Conservation (phyloP, 2,888 invertebrate species). For the Anagyrus pseudococci region DNA sequence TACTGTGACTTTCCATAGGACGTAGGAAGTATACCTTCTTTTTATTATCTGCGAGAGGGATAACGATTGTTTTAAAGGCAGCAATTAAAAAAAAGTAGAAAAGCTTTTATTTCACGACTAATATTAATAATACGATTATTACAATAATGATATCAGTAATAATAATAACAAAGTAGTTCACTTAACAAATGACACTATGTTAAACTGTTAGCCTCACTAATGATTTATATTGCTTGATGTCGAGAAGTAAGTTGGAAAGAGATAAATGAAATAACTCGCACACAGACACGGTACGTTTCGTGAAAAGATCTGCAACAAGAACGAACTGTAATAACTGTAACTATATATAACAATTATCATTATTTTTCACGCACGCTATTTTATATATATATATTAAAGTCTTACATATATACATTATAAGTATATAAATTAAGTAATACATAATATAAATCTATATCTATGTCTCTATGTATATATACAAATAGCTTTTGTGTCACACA, state of each 20-base stretch:
- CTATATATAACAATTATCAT: constrained; percentile 29
- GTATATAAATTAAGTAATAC: background rate
- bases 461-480: constrained; percentile 10
- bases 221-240: constrained; percentile 23
- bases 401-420: constrained; percentile 10
- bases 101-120: constrained; percentile 27
- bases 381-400: constrained; percentile 27
- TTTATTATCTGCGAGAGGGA: background rate
- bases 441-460: constrained; percentile 16
- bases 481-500: constrained; percentile 56
- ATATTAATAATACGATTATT: constrained; percentile 25
- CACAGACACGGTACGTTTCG: constrained; percentile 38
- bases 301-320: constrained; percentile 48
- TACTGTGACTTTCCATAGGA: background rate
- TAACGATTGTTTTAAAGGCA: background rate
- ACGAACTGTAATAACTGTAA: constrained; percentile 42
- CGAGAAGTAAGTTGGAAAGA: constrained; percentile 6
- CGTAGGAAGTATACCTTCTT: no score
- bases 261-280: constrained; percentile 10
- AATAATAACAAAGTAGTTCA: no score
- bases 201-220: constrained; percentile 27
- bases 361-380: constrained; percentile 38
- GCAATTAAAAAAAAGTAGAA: constrained; percentile 16
- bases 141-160: no score
- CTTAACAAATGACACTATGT: constrained; percentile 25